Conservation (phyloP, 2,888 invertebrate genomes). For the Andrena dorsata region DNA sequence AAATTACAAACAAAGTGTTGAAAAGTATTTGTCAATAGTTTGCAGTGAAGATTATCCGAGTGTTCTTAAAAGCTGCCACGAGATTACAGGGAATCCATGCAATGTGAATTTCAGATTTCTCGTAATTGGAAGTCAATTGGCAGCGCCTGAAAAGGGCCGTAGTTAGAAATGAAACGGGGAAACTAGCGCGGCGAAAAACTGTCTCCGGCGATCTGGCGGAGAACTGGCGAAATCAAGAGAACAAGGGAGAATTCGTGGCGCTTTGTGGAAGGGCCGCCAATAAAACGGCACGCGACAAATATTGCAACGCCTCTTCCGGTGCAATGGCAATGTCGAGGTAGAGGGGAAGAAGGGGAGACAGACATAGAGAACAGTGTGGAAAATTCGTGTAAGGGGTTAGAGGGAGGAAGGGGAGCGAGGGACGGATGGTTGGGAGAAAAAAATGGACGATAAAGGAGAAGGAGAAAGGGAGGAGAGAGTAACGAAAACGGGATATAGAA, state of each 20-base stretch:
- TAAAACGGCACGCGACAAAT: constrained; percentile 64
- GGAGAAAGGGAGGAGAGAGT: background rate
- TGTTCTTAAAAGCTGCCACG: no score
- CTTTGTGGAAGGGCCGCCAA: constrained; percentile 55
- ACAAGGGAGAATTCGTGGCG: constrained; percentile 30
- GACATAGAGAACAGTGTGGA: constrained; percentile 7
- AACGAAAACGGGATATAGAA: constrained; percentile 37
- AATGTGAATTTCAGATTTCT: no score
- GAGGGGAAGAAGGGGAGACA: constrained; percentile 11
- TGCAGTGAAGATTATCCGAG: no score
- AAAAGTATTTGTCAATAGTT: no score
- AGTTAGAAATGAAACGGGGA: background rate
- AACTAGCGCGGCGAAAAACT: constrained; percentile 13
- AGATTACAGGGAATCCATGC: no score
- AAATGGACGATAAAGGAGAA: background rate
- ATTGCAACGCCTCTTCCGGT: constrained; percentile 45
- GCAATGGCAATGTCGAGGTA: background rate
- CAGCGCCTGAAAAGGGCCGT: no score
- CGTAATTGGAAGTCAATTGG: no score
- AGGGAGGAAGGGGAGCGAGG: background rate
- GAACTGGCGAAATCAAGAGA: constrained; percentile 30
- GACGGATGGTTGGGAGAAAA: background rate
- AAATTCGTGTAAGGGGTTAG: background rate
- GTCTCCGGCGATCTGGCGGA: background rate
- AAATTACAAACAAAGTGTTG: no score